phyloP scores from a whole-genome alignment of 2,797 vertebrate species.

The Miichthys miiuy region DNA sequence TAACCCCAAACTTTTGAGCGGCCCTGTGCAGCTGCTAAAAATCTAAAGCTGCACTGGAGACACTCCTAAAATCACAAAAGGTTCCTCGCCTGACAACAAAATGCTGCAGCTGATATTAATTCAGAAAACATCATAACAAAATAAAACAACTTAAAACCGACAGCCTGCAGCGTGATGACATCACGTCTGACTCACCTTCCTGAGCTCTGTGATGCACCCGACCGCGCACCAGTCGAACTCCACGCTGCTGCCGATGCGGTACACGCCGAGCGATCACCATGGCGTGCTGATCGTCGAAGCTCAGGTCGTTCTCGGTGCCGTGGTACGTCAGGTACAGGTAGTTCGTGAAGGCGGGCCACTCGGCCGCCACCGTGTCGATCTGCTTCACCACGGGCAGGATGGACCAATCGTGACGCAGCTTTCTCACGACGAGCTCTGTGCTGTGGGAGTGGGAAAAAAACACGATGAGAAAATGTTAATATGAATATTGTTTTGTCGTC shows the following conservation, averaged over 20 bases:
- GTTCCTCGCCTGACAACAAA: too few species aligned
- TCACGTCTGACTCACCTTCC: conserved; percentile 84
- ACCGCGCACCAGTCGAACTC: conserved; percentile 99
- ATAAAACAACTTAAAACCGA: neutral
- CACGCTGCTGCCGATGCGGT: conserved; percentile 97
- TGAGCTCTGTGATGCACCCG: conserved; percentile 95
- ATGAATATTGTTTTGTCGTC: too few species aligned
- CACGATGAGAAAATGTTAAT: neutral
- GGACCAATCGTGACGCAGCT: conserved; percentile 91
- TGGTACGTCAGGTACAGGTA: conserved; percentile 98
- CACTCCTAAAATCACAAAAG: too few species aligned
- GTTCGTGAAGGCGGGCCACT: conserved; percentile 97
- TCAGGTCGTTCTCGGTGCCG: conserved; percentile 89
- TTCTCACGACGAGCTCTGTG: conserved; percentile 95
- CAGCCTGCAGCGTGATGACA: neutral
- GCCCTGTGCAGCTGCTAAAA: too few species aligned
- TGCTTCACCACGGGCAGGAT: conserved; percentile 96
- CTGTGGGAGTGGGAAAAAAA: conserved; percentile 68
- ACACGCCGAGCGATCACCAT: conserved; percentile 97
- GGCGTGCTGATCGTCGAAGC: conserved; percentile 89
- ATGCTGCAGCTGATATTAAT: too few species aligned
- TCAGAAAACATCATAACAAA: too few species aligned
- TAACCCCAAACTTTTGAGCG: too few species aligned
- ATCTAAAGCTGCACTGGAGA: too few species aligned
- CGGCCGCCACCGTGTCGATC: conserved; percentile 97